These are phyloP conservation scores for Oryzias celebensis DNA, from an alignment of 2,113 vertebrate genomes.

Conservation along the genomic window DNA sequence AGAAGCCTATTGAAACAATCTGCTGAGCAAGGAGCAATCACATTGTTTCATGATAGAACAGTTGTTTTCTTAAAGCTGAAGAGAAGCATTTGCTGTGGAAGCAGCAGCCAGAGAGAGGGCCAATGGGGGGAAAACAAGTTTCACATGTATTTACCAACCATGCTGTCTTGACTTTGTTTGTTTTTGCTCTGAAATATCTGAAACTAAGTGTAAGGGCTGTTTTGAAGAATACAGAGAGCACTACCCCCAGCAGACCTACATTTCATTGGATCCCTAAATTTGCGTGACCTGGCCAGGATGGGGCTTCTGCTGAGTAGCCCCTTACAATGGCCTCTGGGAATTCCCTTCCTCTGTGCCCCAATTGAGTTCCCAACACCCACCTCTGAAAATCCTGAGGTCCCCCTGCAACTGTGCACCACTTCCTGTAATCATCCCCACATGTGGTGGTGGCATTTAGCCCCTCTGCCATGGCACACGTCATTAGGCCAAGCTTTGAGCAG, in stretches of 20 bases:
- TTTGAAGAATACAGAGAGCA: conserved; percentile 67
- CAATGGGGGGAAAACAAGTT: conserved; percentile 50
- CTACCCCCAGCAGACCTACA: conserved; percentile 42
- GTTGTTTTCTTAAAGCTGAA: conserved; percentile 11
- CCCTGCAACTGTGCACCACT: conserved; percentile 68
- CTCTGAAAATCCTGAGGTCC: conserved; percentile 54
- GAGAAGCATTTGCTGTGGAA: conserved; percentile 13
- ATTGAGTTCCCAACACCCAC: conserved; percentile 40
- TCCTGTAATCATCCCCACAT: conserved; percentile 80
- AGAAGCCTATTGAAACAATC: conserved; percentile 25
- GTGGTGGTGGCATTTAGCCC: conserved; percentile 73
- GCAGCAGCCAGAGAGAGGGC: conserved; percentile 18
- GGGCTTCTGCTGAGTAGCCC: conserved; percentile 67
- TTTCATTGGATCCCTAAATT: conserved; percentile 67
- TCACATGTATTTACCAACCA: conserved; percentile 11
- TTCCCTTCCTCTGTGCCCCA: conserved; percentile 61
- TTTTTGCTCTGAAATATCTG: conserved; percentile 18
- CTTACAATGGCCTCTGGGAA: conserved; percentile 71
- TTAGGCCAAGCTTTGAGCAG: conserved; percentile 74
- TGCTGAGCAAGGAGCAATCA: conserved; percentile 16
- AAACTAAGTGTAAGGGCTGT: conserved; percentile 42
- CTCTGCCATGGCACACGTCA: conserved; percentile 73
- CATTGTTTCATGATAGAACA: conserved; percentile 23
- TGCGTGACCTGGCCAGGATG: conserved; percentile 70
- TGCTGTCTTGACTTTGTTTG: conserved; percentile 18